Base-by-base conservation (phyloP, 2,797 vertebrate species). In the Intellagama lesueurii region DNA sequence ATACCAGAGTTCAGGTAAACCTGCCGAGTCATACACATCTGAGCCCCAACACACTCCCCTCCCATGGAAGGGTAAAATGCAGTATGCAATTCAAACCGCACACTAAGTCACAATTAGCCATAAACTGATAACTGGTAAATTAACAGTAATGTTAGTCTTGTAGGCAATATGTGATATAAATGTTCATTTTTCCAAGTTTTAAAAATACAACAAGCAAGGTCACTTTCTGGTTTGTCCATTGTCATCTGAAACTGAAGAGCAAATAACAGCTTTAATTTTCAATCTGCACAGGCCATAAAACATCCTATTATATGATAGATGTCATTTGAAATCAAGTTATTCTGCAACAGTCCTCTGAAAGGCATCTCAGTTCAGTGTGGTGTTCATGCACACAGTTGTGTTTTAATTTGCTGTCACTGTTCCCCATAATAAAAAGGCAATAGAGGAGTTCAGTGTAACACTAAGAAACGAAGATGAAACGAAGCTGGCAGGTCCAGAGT, bases 111-210 rank as follows among this genome's bases (percentile, higher is more conserved):
- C 83, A 93, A 89, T 92, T 90, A 92, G 91, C 17, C 92, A 90
- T 78, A 93, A 95, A 95, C 66, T 87, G 93, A 79, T 86, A 95
- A 95, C 90, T 81, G 0, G 94, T 88, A 86, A 93, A 95, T 94
- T 91, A 91, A 94, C 91, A 93, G 90, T 94, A 95, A 96, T 93
- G 2, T 47, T 95, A 96, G 96, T 96, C 96, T 95, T 91, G 93
- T 64, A 97, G 96, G 97, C 97, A 97, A 94, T 95, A 92, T 90
- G 96, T 96, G 96, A 95, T 89, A 94, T 64, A 94, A 96, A 92
- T 95, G 92, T 91, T 93, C 94, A n/a, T 92, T 95, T 92, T 92
- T 94, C 93, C 95, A 94, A 91, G 83, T 94, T 94, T 92, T 87
- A 94, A 93, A 96, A 94, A 95, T 94, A 94, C 84, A 94, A 92